These are phyloP conservation scores for Coptotermes formosanus DNA, from an alignment of 1,140 invertebrate genomes.

Conservation along the genomic window DNA sequence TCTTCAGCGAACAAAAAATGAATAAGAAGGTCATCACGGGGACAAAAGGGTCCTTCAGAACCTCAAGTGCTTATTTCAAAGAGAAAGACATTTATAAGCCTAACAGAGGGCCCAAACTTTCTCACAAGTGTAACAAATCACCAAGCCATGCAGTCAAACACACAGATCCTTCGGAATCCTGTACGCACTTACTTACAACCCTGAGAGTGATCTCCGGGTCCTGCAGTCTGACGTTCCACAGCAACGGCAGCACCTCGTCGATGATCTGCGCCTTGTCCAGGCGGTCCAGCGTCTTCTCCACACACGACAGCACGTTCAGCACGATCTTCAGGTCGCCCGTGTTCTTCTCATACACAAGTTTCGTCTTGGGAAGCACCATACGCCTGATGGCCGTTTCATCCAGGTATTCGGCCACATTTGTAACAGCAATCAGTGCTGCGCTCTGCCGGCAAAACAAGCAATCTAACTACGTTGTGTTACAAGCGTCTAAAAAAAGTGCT, in stretches of 20 bases:
- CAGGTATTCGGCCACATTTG: slow-evolving; percentile 81
- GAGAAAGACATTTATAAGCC: neutral
- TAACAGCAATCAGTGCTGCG: slow-evolving; percentile 85
- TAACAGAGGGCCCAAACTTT: too few relatives aligned
- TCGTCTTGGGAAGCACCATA: slow-evolving; percentile 84
- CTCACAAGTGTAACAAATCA: neutral
- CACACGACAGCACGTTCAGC: slow-evolving; percentile 71
- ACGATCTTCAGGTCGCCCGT: slow-evolving; percentile 73
- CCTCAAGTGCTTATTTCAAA: neutral
- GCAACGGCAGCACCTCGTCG: slow-evolving; percentile 87
- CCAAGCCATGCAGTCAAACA: neutral
- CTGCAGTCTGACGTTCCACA: slow-evolving; percentile 82
- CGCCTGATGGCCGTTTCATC: slow-evolving; percentile 79
- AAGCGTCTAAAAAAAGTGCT: too few relatives aligned
- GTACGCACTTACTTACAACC: slow-evolving; percentile 75
- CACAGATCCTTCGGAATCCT: neutral
- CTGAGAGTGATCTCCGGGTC: slow-evolving; percentile 79
- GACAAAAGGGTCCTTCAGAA: too few relatives aligned
- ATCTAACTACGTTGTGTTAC: neutral
- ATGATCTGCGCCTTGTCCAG: slow-evolving; percentile 86
- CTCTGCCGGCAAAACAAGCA: slow-evolving; percentile 55
- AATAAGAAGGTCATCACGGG: too few relatives aligned
- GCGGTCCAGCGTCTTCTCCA: slow-evolving; percentile 76
- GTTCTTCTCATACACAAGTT: slow-evolving; percentile 84
- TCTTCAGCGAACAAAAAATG: too few relatives aligned